phyloP scores from a whole-genome alignment of 2,113 vertebrate species.

The Pseudopodoces humilis region DNA sequence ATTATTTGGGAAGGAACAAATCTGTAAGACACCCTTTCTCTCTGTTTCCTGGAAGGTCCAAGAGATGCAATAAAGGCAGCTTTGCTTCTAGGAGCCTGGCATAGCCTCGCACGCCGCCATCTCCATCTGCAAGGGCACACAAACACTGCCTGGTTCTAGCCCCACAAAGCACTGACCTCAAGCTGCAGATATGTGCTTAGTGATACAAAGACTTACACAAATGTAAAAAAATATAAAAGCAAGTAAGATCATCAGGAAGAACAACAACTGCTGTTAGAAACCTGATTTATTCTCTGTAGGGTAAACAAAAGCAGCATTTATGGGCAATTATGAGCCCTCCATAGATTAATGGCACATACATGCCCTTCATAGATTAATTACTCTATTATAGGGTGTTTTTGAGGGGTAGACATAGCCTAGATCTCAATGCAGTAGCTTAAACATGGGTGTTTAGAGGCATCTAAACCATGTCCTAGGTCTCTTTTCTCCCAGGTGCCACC shows the following conservation, averaged over 20 bases:
- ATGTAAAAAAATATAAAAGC: background rate
- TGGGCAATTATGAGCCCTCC: background rate
- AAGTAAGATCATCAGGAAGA: background rate
- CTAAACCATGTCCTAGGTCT: background rate
- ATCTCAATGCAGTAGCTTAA: background rate
- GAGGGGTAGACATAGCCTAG: background rate
- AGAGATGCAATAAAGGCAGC: background rate
- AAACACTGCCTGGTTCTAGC: background rate
- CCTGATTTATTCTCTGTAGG: background rate
- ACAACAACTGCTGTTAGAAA: background rate
- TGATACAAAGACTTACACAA: background rate
- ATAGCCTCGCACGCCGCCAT: background rate
- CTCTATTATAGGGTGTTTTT: background rate
- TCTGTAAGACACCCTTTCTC: background rate
- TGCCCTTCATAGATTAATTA: background rate
- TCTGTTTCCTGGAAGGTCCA: background rate
- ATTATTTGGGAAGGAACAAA: background rate
- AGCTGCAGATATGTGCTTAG: background rate
- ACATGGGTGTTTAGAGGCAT: background rate
- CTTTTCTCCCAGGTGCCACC: background rate
- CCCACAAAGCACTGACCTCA: background rate
- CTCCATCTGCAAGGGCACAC: background rate
- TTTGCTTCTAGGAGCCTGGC: slow-evolving; percentile 6
- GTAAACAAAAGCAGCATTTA: background rate
- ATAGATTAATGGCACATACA: background rate